Conservation (phyloP, 2,797 vertebrate genomes). For the Alauda arvensis region DNA sequence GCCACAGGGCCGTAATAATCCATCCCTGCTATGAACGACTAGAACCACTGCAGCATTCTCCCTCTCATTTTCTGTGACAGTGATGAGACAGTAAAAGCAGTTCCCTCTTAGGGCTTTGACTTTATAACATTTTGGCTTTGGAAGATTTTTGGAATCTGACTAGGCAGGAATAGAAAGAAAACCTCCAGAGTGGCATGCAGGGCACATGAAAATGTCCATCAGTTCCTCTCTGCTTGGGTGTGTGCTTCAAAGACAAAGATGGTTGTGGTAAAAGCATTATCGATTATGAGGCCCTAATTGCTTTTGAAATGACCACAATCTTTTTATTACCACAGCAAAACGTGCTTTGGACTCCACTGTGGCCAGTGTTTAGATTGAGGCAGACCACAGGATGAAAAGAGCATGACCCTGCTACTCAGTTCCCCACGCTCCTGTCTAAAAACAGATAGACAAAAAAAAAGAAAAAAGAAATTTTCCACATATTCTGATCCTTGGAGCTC, state of each 20-base stretch:
- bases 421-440: slow-evolving; percentile 40
- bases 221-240: slow-evolving; percentile 2
- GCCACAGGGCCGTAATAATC: background rate
- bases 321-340: slow-evolving; percentile 39
- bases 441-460: slow-evolving; percentile 16
- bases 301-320: slow-evolving; percentile 39
- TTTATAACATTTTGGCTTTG: background rate
- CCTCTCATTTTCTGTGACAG: slow-evolving; percentile 23
- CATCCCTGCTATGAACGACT: background rate
- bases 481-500: background rate
- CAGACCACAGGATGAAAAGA: slow-evolving; percentile 48
- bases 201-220: slow-evolving; percentile 9
- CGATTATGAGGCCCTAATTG: slow-evolving; percentile 27
- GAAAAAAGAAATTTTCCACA: background rate
- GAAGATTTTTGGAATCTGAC: background rate
- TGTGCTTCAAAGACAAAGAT: slow-evolving; percentile 23
- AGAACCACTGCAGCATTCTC: background rate
- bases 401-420: slow-evolving; percentile 16
- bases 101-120: background rate
- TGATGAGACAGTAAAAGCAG: background rate
- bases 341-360: slow-evolving; percentile 44
- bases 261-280: slow-evolving; percentile 32
- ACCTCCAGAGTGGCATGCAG: background rate
- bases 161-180: slow-evolving; percentile 32
- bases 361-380: slow-evolving; percentile 42